These are phyloP conservation scores for Pseudochirops cupreus DNA, from an alignment of 2,797 vertebrate species.

Conservation along the genomic window DNA sequence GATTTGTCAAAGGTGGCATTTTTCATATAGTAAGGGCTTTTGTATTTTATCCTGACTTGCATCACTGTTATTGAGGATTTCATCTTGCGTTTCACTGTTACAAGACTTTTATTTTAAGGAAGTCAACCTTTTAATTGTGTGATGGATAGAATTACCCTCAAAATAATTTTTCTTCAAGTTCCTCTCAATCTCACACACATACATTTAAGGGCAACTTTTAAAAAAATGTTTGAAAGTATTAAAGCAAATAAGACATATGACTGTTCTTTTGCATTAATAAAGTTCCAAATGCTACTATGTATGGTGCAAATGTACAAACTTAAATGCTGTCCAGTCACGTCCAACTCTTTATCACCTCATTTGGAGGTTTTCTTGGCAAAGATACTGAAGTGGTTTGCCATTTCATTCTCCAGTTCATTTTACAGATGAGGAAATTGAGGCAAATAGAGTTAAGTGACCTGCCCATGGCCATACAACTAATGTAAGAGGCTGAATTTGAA, in stretches of 20 bases:
- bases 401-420: neutral
- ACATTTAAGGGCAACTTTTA: conserved; percentile 28
- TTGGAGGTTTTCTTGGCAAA: too few species aligned
- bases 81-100: neutral
- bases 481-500: neutral
- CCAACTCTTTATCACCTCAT: too few species aligned
- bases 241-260: neutral
- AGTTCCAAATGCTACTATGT: neutral
- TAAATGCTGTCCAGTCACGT: too few species aligned
- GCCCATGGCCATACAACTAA: neutral
- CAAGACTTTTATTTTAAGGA: conserved; percentile 8
- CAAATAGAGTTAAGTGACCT: neutral
- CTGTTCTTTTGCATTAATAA: neutral
- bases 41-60: neutral
- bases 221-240: conserved; percentile 27
- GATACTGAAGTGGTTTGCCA: neutral
- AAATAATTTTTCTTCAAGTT: conserved; percentile 12
- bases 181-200: accelerated
- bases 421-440: neutral
- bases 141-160: neutral
- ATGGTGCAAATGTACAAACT: neutral
- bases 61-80: conserved; percentile 12
- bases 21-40: conserved; percentile 4
- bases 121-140: conserved; percentile 46
- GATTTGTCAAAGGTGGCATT: neutral